A percentile compares a stretch with the other conserved stretches of the same genome.
Evolutionary conservation across 1,140 invertebrate species (phyloP).

Genomic region (Zaprionus vittiger): DNA sequence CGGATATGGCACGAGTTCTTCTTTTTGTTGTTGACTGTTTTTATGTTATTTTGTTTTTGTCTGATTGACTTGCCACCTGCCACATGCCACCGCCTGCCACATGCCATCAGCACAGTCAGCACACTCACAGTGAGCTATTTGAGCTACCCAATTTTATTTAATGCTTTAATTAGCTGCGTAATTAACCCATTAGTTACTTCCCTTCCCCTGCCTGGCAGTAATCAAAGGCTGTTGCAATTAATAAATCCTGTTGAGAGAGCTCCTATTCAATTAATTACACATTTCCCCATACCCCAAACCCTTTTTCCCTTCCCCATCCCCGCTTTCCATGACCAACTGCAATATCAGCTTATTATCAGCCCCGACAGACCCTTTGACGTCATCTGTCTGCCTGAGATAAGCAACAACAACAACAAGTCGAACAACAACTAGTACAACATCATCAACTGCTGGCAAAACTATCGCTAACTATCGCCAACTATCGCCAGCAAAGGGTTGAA

Average conservation of each 20-base stretch:
- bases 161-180: slow-evolving; percentile 31
- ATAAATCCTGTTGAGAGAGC: background rate
- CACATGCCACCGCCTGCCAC: slow-evolving; percentile 16
- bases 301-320: background rate
- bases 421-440: background rate
- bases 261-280: slow-evolving; percentile 1
- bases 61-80: slow-evolving; percentile 40
- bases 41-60: background rate
- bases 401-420: background rate
- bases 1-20: background rate
- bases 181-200: slow-evolving; percentile 29
- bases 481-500: background rate
- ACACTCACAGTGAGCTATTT: background rate
- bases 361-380: slow-evolving; percentile 26
- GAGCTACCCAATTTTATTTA: slow-evolving; percentile 3
- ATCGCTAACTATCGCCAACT: background rate
- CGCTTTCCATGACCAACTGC: background rate
- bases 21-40: slow-evolving; percentile 2
- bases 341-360: slow-evolving; percentile 24
- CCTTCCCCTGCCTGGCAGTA: background rate
- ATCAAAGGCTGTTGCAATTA: slow-evolving; percentile 4
- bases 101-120: background rate
- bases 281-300: background rate
- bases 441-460: background rate
- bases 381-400: slow-evolving; percentile 13